phyloP scores from a whole-genome alignment of 1,140 invertebrate species.

The Subanguina moxae region DNA sequence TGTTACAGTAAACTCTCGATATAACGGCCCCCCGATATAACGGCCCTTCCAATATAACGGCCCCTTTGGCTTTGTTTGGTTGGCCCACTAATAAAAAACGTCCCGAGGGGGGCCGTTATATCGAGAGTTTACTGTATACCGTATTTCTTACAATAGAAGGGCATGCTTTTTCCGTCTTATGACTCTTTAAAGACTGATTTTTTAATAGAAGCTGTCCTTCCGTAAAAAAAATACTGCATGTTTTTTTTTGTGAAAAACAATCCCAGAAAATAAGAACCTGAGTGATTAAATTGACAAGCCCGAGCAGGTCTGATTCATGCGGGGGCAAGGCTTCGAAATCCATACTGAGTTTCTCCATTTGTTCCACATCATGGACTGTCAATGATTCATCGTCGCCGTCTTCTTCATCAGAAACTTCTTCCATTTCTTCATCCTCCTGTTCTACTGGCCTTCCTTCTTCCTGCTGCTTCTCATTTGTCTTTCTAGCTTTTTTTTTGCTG shows the following conservation, averaged over 20 bases:
- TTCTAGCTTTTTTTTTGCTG: neutral
- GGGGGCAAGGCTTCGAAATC: slow-evolving; percentile 47
- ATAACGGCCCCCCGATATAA: too few relatives aligned
- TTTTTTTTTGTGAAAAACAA: neutral
- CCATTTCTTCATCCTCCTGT: slow-evolving; percentile 16
- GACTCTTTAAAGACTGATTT: neutral
- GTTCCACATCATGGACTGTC: slow-evolving; percentile 16
- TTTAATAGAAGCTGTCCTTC: neutral
- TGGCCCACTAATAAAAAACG: too few relatives aligned
- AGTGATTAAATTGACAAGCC: slow-evolving; percentile 36
- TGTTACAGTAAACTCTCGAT: too few relatives aligned
- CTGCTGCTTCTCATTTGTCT: neutral
- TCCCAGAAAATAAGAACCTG: slow-evolving; percentile 19
- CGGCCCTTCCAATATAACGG: too few relatives aligned
- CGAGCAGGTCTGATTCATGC: slow-evolving; percentile 28
- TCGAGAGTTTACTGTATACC: too few relatives aligned
- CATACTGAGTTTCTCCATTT: slow-evolving; percentile 46
- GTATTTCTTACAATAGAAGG: too few relatives aligned
- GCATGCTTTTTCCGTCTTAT: too few relatives aligned
- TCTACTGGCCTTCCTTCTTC: slow-evolving; percentile 14
- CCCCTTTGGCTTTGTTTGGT: too few relatives aligned
- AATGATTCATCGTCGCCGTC: slow-evolving; percentile 12
- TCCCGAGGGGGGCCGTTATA: too few relatives aligned
- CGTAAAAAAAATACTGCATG: too few relatives aligned
- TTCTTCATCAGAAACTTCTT: slow-evolving; percentile 28